Percentiles rank a stretch among this genome's conserved stretches.
Conservation (phyloP, 1,140 invertebrate species). For the Diorhabda carinulata region DNA sequence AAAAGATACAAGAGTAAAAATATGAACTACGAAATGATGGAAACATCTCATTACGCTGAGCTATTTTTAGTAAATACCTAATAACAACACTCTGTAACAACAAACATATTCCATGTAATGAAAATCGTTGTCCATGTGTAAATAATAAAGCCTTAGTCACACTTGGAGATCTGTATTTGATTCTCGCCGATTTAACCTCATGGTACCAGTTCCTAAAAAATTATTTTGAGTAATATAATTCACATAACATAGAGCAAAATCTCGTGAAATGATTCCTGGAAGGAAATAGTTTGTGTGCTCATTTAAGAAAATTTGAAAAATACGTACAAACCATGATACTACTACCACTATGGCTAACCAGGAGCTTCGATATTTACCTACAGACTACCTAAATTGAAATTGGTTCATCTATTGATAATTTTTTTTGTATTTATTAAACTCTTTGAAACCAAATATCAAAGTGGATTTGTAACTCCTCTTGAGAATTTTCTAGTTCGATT, state of each 20-base stretch:
- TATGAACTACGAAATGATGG: background rate
- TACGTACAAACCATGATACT: too few relatives aligned
- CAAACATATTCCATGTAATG: slow-evolving; percentile 4
- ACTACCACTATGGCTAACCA: too few relatives aligned
- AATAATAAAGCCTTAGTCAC: background rate
- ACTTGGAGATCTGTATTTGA: background rate
- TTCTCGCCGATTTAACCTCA: background rate
- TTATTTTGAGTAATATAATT: background rate
- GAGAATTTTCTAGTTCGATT: too few relatives aligned
- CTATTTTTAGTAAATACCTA: background rate
- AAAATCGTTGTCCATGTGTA: slow-evolving; percentile 3
- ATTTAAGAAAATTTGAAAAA: too few relatives aligned
- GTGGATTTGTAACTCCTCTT: too few relatives aligned
- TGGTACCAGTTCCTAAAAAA: slow-evolving; percentile 6
- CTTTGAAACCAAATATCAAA: too few relatives aligned
- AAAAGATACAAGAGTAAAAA: background rate
- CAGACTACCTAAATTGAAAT: too few relatives aligned
- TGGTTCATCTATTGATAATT: too few relatives aligned
- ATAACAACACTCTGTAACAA: background rate
- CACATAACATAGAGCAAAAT: background rate
- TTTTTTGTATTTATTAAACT: too few relatives aligned
- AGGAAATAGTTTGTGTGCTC: too few relatives aligned
- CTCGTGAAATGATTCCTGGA: background rate
- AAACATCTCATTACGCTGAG: background rate
- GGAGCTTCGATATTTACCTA: too few relatives aligned